These are phyloP conservation scores for Mobula hypostoma DNA, from an alignment of 2,113 vertebrate species.

Conservation along the genomic window DNA sequence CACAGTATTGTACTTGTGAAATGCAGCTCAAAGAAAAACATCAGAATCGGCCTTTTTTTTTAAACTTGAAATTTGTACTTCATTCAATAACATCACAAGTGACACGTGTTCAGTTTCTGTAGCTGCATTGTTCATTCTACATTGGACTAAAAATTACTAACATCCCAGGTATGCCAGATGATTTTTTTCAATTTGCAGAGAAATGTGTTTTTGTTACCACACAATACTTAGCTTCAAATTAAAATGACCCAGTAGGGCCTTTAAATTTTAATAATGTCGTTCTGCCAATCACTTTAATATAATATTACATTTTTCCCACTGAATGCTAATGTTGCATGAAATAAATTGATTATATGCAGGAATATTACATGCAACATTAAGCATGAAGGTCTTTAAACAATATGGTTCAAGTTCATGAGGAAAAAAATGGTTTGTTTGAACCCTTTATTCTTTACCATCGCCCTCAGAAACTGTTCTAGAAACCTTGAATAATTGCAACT, in stretches of 20 bases:
- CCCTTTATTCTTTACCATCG: neutral
- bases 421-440: neutral
- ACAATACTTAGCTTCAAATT: constrained; percentile 20
- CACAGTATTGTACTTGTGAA: neutral
- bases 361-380: constrained; percentile 21
- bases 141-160: neutral
- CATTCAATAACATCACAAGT: neutral
- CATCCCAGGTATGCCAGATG: neutral
- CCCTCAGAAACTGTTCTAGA: neutral
- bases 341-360: constrained; percentile 6
- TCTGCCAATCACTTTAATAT: constrained; percentile 18
- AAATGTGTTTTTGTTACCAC: constrained; percentile 26
- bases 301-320: neutral
- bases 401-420: neutral
- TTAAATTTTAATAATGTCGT: constrained; percentile 17
- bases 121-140: neutral
- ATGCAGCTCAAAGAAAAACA: neutral
- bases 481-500: neutral
- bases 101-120: neutral
- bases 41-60: neutral
- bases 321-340: neutral
- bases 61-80: neutral
- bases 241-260: constrained; percentile 11
- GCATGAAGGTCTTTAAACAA: neutral
- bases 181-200: neutral